phyloP scores from a whole-genome alignment of 2,113 vertebrate genomes.

The Dascyllus trimaculatus region DNA sequence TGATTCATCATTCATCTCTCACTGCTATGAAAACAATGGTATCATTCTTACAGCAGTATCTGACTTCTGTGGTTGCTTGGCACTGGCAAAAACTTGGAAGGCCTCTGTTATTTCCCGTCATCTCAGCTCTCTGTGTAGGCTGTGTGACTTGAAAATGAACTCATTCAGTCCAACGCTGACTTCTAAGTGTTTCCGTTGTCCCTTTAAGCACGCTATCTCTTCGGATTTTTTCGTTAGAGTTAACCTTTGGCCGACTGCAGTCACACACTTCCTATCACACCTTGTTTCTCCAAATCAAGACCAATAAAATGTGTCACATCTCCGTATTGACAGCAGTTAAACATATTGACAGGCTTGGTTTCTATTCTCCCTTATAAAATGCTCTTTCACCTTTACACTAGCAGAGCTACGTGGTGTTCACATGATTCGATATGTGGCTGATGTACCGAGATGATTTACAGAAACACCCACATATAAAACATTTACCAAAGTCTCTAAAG shows the following conservation, averaged over 20 bases:
- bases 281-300: constrained; percentile 5
- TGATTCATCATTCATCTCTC: constrained; percentile 35
- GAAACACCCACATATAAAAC: not conserved
- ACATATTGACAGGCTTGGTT: not conserved
- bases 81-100: not conserved
- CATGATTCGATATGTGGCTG: not conserved
- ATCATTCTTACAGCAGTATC: constrained; percentile 18
- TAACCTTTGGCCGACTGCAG: constrained; percentile 25
- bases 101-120: constrained; percentile 6
- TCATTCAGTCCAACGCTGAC: not conserved
- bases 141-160: not conserved
- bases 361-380: not conserved
- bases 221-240: constrained; percentile 5
- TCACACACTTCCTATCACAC: constrained; percentile 16
- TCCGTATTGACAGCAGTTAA: constrained; percentile 7
- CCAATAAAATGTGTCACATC: constrained; percentile 15
- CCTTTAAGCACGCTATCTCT: constrained; percentile 9
- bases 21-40: constrained; percentile 12
- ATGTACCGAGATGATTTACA: not conserved
- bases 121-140: not conserved
- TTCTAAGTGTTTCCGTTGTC: constrained; percentile 8
- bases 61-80: constrained; percentile 10
- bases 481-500: not conserved
- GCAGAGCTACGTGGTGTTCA: not conserved
- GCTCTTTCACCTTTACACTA: not conserved